Percentiles rank a stretch among this genome's conserved stretches.
phyloP scores from a whole-genome alignment of 2,113 vertebrate species.

The Reinhardtius hippoglossoides region DNA sequence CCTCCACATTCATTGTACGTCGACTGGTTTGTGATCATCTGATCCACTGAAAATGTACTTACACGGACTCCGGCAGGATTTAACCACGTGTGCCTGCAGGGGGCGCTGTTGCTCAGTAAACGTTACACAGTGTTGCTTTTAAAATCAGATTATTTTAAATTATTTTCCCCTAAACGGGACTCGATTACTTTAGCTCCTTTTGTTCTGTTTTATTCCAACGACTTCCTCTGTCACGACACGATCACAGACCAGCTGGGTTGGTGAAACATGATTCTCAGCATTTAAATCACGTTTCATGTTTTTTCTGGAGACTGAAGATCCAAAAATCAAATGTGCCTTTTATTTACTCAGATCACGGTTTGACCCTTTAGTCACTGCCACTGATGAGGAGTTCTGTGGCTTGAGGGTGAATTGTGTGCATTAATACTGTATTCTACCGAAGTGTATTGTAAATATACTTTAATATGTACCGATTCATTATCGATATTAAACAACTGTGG shows the following conservation, averaged over 20 bases:
- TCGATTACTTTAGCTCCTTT: neutral
- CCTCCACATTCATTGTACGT: no score
- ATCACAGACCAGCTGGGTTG: slow-evolving; percentile 1
- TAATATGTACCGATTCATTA: slow-evolving; percentile 49
- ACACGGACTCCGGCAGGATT: no score
- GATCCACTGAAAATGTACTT: no score
- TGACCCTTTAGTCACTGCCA: slow-evolving; percentile 35
- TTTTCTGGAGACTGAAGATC: neutral
- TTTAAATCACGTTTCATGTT: neutral
- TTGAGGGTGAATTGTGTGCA: slow-evolving; percentile 38
- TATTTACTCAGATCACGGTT: slow-evolving; percentile 16
- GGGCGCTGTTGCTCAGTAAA: no score
- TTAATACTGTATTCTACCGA: slow-evolving; percentile 44
- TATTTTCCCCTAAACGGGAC: neutral
- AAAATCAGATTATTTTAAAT: neutral
- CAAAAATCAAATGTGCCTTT: slow-evolving; percentile 18
- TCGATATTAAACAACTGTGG: slow-evolving; percentile 52
- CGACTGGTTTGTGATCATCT: no score
- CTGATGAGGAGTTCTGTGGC: slow-evolving; percentile 23
- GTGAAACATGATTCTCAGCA: slow-evolving; percentile 1
- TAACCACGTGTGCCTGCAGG: no score
- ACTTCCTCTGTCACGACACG: neutral
- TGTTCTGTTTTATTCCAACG: neutral
- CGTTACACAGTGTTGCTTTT: no score
- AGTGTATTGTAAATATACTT: slow-evolving; percentile 73